Base-by-base conservation (phyloP, 1,140 invertebrate species). In the Drosophila paulistorum region DNA sequence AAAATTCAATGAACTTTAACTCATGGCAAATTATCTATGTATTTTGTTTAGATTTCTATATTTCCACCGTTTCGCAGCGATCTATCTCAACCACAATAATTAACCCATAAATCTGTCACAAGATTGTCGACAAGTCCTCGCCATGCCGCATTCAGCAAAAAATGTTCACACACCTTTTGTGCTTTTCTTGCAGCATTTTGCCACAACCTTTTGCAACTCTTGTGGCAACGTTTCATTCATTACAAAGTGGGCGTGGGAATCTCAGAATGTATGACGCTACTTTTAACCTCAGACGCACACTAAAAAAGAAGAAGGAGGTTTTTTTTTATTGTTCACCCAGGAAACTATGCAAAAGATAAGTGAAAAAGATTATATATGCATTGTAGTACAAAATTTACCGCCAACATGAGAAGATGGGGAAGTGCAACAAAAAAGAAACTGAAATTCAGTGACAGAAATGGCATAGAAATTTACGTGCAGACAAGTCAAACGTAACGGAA, bases 331-430 rank as follows among this genome's bases (percentile, higher is more conserved):
- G 37, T 39, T 39, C 37, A 39, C 2, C 37, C 37, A 39, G 72
- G 66, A 81, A 87, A 86, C 83, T 86, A 86, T 82, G 83, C 83
- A 77, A 76, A 64, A 86, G 83, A 86, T 86, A 86, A 86, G 83
- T 86, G 83, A 86, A 86, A 86, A 83, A 86, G 83, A 86, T 86
- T 86, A 87, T 86, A 87, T 82, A 87, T 87, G 83, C 83, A 86
- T 86, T 86, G 83, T 86, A 79, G 71, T 79, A 79, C 17, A 20
- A 87, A 86, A 86, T 86, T 81, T 86, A 87, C 82, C 75, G 82
- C 79, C 79, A 71, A 82, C 82, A 81, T 86, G 70, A 85, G 65
- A 66, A 62, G 23, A 17, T 61, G 39, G 37, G n/a, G n/a, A 39
- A 6, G 26, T 20, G 13, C 45, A 55, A 51, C 9, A 42, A 48